Evolutionary conservation across 2,797 vertebrate genomes (phyloP).

Genomic region (Pantherophis alleghaniensis): DNA sequence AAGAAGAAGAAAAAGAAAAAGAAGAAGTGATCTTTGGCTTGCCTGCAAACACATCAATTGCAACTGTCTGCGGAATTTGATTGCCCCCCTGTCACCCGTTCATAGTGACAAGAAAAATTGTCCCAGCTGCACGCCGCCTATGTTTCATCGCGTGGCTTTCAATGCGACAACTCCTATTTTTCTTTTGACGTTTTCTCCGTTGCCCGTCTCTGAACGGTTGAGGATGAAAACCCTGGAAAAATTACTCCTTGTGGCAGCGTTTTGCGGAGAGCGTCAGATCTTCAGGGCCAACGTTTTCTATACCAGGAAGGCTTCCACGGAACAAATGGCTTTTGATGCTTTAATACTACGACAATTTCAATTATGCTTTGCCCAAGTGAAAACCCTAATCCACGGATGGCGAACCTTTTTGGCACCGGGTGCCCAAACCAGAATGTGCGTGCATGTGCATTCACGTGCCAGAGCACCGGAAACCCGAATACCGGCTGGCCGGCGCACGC

Average conservation of each 20-base stretch:
- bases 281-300: background rate
- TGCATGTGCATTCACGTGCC: no score
- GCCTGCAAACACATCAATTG: background rate
- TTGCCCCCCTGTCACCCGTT: background rate
- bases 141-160: background rate
- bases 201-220: background rate
- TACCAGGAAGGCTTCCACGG: background rate
- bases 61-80: background rate
- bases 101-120: background rate
- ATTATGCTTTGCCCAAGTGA: background rate
- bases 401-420: no score
- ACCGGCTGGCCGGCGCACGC: no score
- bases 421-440: no score
- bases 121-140: background rate
- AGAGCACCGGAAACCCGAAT: no score
- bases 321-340: background rate
- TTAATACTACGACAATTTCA: background rate
- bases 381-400: background rate
- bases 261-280: background rate
- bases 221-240: background rate
- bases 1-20: no score
- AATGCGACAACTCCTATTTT: background rate
- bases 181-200: background rate
- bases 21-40: background rate
- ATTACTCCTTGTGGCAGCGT: background rate